Conservation (phyloP, 2,113 vertebrate genomes). For the Plestiodon gilberti region DNA sequence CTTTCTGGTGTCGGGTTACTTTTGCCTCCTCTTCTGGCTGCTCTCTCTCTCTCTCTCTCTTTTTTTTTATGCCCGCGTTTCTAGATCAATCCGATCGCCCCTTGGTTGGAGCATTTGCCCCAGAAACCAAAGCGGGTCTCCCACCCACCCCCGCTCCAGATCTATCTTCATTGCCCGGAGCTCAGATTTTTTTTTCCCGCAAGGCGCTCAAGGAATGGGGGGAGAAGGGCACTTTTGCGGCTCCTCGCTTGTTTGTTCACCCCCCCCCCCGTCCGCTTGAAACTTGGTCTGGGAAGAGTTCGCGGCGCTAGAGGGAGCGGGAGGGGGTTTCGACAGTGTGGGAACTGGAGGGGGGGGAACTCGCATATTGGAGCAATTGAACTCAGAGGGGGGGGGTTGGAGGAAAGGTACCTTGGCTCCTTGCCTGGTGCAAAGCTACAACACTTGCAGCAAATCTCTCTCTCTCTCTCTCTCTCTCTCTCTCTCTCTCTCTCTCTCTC, state of each 20-base stretch:
- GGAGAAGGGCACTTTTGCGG: not conserved
- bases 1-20: not conserved
- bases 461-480: too few relatives aligned
- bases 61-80: not conserved
- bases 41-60: not conserved
- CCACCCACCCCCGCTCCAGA: too few relatives aligned
- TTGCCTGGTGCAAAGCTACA: too few relatives aligned
- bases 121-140: too few relatives aligned
- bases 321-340: too few relatives aligned
- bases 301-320: not conserved
- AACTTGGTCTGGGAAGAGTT: not conserved
- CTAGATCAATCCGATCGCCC: not conserved
- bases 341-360: not conserved
- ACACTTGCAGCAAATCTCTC: too few relatives aligned
- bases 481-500: too few relatives aligned
- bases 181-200: not conserved
- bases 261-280: rapidly evolving
- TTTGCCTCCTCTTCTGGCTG: not conserved
- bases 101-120: not conserved
- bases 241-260: not conserved
- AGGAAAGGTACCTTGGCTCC: not conserved
- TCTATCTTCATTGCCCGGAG: too few relatives aligned
- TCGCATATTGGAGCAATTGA: not conserved
- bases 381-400: too few relatives aligned
- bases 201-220: too few relatives aligned